phyloP scores from a whole-genome alignment of 1,140 invertebrate genomes.

The Drosophila neocordata region DNA sequence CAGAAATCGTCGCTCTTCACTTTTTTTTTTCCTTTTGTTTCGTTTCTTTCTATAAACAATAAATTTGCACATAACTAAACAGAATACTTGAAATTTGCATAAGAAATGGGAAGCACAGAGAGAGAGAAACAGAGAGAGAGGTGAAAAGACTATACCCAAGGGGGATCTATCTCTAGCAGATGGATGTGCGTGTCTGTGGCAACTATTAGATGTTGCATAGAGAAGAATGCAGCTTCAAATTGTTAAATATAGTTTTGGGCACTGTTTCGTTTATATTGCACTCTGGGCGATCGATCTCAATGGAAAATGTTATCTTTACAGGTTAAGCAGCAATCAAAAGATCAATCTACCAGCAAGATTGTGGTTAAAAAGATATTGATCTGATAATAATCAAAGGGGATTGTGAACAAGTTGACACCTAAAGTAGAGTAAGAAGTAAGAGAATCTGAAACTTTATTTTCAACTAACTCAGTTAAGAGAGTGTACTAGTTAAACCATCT shows the following conservation, averaged over 20 bases:
- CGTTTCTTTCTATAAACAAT: slow-evolving; percentile 54
- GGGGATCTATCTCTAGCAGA: slow-evolving; percentile 8
- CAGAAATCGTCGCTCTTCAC: slow-evolving; percentile 34
- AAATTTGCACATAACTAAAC: slow-evolving; percentile 74
- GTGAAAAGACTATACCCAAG: slow-evolving; percentile 24
- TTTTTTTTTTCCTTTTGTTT: slow-evolving; percentile 11
- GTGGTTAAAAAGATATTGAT: background rate
- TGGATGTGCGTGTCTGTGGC: slow-evolving; percentile 29
- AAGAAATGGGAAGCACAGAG: slow-evolving; percentile 17
- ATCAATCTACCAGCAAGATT: background rate
- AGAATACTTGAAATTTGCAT: slow-evolving; percentile 66
- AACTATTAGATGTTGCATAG: slow-evolving; percentile 18
- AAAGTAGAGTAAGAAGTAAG: too few species aligned
- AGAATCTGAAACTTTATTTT: too few species aligned
- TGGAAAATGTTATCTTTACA: background rate
- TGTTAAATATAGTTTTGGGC: slow-evolving; percentile 1
- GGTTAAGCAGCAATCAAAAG: slow-evolving; percentile 3
- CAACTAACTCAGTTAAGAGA: too few species aligned
- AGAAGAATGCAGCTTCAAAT: background rate
- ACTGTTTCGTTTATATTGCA: background rate
- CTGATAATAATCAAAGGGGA: background rate
- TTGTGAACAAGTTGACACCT: too few species aligned
- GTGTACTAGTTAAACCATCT: too few species aligned
- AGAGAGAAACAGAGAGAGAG: background rate
- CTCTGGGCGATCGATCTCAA: background rate